Conservation (phyloP, 2,888 invertebrate species). For the Gibbula magus region DNA sequence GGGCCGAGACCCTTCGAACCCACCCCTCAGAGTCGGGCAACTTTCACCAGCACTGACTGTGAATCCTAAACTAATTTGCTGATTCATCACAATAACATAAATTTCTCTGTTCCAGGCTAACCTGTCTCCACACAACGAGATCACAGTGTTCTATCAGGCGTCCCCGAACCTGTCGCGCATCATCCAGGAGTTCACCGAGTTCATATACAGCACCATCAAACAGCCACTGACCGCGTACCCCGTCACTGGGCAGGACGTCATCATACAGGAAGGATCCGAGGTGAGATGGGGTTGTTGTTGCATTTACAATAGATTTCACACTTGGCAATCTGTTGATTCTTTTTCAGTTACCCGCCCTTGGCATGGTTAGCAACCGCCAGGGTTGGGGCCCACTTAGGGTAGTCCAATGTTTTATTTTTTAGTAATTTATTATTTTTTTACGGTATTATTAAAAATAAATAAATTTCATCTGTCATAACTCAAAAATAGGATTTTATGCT, state of each 20-base stretch:
- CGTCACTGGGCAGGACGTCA: conserved; percentile 77
- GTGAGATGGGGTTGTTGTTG: background rate
- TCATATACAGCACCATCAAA: conserved; percentile 89
- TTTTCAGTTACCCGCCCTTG: no score
- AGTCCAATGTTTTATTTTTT: no score
- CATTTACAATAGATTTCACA: background rate
- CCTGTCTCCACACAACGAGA: conserved; percentile 92
- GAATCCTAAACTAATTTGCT: background rate
- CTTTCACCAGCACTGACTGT: no score
- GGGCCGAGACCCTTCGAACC: no score
- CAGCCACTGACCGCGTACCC: conserved; percentile 82
- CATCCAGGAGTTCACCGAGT: conserved; percentile 83
- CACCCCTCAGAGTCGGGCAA: no score
- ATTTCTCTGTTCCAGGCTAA: conserved; percentile 79
- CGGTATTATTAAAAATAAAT: no score
- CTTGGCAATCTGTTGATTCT: background rate
- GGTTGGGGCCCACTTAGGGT: no score
- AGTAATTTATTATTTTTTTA: no score
- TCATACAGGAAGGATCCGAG: conserved; percentile 81
- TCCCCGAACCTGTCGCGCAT: conserved; percentile 77
- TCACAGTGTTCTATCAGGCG: conserved; percentile 85
- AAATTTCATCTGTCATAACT: no score
- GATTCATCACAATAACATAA: no score
- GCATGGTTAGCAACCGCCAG: no score
- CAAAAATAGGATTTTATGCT: no score